Evolutionary conservation across 2,888 invertebrate species (phyloP).

Genomic region (Cantharis rustica): DNA sequence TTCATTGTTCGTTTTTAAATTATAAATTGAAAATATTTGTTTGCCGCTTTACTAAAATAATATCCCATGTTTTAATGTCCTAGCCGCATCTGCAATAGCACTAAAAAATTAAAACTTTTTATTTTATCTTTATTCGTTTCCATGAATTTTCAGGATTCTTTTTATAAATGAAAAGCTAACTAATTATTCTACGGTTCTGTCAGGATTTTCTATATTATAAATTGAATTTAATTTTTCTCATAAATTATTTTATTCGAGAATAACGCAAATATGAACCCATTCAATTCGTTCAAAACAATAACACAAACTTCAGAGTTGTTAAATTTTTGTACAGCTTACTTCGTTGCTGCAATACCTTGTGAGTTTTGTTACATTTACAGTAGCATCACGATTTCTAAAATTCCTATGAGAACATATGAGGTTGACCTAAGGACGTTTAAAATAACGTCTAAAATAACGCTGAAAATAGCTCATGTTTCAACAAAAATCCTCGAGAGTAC

Average conservation of each 20-base stretch:
- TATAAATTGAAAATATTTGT: neutral
- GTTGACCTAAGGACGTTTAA: constrained; percentile 26
- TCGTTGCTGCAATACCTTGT: neutral
- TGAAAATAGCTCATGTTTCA: constrained; percentile 22
- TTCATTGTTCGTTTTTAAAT: neutral
- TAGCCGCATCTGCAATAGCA: constrained; percentile 15
- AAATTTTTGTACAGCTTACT: neutral
- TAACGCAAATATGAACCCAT: neutral
- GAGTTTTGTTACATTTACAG: constrained; percentile 14
- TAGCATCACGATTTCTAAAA: constrained; percentile 13
- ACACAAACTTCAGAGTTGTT: neutral
- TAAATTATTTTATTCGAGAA: neutral
- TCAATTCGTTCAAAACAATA: neutral
- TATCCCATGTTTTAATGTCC: constrained; percentile 6
- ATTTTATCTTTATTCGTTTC: constrained; percentile 19
- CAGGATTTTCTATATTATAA: constrained; percentile 8
- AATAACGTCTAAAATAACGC: constrained; percentile 25
- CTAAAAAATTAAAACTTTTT: constrained; percentile 19
- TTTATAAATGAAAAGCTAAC: constrained; percentile 22
- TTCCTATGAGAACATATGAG: constrained; percentile 13
- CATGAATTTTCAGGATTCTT: constrained; percentile 16
- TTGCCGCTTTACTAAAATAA: constrained; percentile 10
- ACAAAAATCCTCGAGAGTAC: constrained; percentile 27
- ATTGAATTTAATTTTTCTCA: constrained; percentile 9
- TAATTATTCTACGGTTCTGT: constrained; percentile 19